Percentiles rank a stretch among this genome's conserved stretches.
phyloP scores from a whole-genome alignment of 2,797 vertebrate species.

The Enteromius paludinosus region DNA sequence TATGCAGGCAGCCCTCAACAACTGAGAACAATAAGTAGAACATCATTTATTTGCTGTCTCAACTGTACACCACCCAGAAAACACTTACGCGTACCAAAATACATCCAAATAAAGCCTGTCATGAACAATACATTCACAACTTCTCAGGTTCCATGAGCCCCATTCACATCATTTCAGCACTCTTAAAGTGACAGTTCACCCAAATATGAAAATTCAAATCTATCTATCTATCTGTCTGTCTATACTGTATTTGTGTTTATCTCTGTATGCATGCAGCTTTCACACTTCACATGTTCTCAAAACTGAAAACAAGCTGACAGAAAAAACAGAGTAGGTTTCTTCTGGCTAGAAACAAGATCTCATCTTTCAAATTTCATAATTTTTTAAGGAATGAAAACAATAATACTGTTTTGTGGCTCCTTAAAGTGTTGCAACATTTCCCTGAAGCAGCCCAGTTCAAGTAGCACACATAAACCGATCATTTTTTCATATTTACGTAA shows the following conservation, averaged over 20 bases:
- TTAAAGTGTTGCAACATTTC: not conserved
- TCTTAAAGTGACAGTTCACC: conserved; percentile 19
- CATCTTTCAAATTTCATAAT: not conserved
- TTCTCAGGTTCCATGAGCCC: not conserved
- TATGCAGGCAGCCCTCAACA: conserved; percentile 63
- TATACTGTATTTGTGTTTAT: no score
- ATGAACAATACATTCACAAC: not conserved
- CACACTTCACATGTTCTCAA: not conserved
- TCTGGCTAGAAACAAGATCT: no score
- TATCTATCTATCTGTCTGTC: no score
- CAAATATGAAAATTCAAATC: not conserved
- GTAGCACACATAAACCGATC: not conserved
- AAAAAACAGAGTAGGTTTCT: not conserved
- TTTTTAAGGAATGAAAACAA: not conserved
- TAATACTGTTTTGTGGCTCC: not conserved
- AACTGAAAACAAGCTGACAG: not conserved
- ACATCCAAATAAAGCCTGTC: conserved; percentile 11
- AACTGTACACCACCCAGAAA: not conserved
- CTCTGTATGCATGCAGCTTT: no score
- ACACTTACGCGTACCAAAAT: not conserved
- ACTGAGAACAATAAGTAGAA: conserved; percentile 58
- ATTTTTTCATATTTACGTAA: not conserved
- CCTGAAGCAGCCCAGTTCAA: not conserved
- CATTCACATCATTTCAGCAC: conserved; percentile 1
- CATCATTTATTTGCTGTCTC: conserved; percentile 26